These are phyloP conservation scores for Mythimna albipuncta DNA, from an alignment of 2,888 invertebrate species.

Conservation along the genomic window DNA sequence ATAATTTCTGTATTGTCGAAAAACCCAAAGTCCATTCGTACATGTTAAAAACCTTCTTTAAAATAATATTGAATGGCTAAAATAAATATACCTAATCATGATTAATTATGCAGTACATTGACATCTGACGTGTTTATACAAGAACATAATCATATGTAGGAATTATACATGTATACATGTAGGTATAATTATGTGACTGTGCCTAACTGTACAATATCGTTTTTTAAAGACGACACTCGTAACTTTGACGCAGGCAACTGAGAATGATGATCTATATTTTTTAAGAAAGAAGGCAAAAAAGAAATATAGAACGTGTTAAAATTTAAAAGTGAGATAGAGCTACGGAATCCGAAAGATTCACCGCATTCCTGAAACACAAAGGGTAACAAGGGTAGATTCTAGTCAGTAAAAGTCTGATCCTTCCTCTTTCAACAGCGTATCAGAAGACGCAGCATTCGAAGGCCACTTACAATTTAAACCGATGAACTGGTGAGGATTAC, in stretches of 20 bases:
- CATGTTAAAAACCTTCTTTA: conserved; percentile 54
- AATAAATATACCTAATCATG: conserved; percentile 60
- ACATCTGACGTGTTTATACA: conserved; percentile 38
- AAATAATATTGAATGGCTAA: conserved; percentile 60
- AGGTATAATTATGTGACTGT: neutral
- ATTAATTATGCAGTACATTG: conserved; percentile 57
- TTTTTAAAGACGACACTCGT: neutral
- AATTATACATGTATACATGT: neutral
- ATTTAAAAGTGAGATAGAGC: too few relatives aligned
- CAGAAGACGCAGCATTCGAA: too few relatives aligned
- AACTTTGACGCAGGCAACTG: neutral
- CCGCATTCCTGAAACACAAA: too few relatives aligned
- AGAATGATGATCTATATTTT: neutral
- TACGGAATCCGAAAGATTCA: too few relatives aligned
- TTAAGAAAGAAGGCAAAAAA: neutral
- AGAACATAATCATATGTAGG: neutral
- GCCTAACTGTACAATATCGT: neutral
- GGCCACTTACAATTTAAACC: too few relatives aligned
- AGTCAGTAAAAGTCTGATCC: too few relatives aligned
- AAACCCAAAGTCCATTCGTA: conserved; percentile 51
- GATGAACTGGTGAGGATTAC: too few relatives aligned
- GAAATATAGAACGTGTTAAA: too few relatives aligned
- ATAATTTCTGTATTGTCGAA: conserved; percentile 49
- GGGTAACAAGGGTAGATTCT: too few relatives aligned
- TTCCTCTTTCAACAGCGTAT: too few relatives aligned